These are phyloP conservation scores for Serrognathus titanus DNA, from an alignment of 2,888 invertebrate species.

Conservation along the genomic window DNA sequence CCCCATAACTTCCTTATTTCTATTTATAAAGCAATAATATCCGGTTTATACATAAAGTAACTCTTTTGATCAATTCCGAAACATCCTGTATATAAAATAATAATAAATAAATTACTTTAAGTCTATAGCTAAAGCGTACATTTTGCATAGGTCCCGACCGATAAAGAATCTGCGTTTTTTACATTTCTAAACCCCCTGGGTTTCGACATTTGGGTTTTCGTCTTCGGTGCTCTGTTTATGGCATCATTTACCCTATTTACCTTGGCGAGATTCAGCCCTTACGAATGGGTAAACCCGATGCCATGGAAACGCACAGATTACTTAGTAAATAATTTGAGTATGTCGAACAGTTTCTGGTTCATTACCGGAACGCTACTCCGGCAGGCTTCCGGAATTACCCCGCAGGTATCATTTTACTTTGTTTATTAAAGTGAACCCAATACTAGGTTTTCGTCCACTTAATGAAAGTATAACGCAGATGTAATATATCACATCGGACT, in stretches of 20 bases:
- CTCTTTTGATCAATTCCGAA: too few species aligned
- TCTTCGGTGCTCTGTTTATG: constrained; percentile 59
- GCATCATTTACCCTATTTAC: constrained; percentile 58
- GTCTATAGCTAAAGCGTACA: too few species aligned
- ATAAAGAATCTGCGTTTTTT: constrained; percentile 58
- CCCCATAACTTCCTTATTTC: too few species aligned
- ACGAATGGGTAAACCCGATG: constrained; percentile 59
- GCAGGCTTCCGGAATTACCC: constrained; percentile 59
- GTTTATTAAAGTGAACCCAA: neutral
- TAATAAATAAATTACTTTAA: too few species aligned
- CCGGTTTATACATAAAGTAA: too few species aligned
- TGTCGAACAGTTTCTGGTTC: constrained; percentile 66
- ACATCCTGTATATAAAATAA: too few species aligned
- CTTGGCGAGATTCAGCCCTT: constrained; percentile 60
- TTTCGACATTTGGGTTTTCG: constrained; percentile 63
- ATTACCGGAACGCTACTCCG: constrained; percentile 64
- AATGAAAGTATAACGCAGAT: neutral
- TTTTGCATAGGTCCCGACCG: constrained; percentile 52
- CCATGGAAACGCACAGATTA: constrained; percentile 39
- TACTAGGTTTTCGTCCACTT: neutral
- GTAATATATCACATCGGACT: neutral
- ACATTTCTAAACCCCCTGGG: constrained; percentile 65
- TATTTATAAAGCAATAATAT: too few species aligned
- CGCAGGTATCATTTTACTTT: constrained; percentile 48
- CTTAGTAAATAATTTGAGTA: constrained; percentile 58